Base-by-base conservation (phyloP, 37 sponge, comb jelly and placozoan species). In the Bolinopsis microptera region DNA sequence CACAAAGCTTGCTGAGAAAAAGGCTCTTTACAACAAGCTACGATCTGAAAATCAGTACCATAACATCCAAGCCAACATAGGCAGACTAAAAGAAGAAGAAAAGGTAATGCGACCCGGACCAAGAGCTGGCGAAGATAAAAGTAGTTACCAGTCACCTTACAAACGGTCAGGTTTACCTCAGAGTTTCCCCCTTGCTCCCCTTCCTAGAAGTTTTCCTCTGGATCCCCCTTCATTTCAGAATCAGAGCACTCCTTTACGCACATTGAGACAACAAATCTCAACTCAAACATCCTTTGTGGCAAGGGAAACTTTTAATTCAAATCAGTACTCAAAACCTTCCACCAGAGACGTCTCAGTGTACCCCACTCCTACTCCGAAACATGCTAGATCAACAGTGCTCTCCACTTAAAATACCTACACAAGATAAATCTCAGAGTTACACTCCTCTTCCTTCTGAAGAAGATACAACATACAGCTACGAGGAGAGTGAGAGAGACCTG, bases 381-480 rank as follows among this genome's bases (percentile, higher is more conserved):
- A 77, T 77, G 80, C 0, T 77, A 32, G 80, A 77, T 77, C 80
- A 77, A 35, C 32, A 77, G 13, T 77, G 33, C 5, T 77, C 80
- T 77, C 80, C 80, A 33, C 80, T 77, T 8, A 77, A 77, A 35
- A 36, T 77, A 36, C 35, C 33, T 27, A 77, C 80, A 34, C 36
- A 77, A 32, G 80, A 77, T 0, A 77, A 34, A 35, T 31, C 80
- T 9, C 80, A 77, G 37, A 77, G 32, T 32, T 77, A 77, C 35
- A 32, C 80, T 77, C 80, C 80, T 77, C 34, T 32, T 32, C 32
- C 16, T 31, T 2, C 27, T 18, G 9, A 34, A 16, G 33, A 32
- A 34, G 13, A 31, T 21, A 77, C 8, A 1, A 18, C 27, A 8
- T 16, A 32, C 30, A 28, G 28, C 32, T 35, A 35, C 18, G 37